These are phyloP conservation scores for Octodon degus DNA, from an alignment of 2,113 vertebrate species.

Conservation along the genomic window DNA sequence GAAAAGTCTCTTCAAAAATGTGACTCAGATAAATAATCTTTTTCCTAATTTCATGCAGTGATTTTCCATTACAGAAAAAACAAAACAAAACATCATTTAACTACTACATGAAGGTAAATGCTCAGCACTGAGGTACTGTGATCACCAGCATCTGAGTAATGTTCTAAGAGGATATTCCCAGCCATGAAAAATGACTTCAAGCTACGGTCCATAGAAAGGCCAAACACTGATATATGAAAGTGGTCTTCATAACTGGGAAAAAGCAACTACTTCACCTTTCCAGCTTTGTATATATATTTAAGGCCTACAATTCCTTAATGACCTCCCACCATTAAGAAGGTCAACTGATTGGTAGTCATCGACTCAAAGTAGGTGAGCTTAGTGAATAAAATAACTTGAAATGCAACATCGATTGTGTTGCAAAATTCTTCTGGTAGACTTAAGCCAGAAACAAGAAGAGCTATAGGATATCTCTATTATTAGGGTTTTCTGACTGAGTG, in stretches of 20 bases:
- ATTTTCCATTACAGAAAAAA: slow-evolving; percentile 71
- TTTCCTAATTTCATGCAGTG: slow-evolving; percentile 55
- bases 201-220: background rate
- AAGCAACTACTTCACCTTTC: background rate
- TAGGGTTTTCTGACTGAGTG: slow-evolving; percentile 9
- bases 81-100: background rate
- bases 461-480: background rate
- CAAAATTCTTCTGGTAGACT: slow-evolving; percentile 21
- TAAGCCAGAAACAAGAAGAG: background rate
- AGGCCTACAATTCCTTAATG: slow-evolving; percentile 25
- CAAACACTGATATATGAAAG: background rate
- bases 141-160: slow-evolving; percentile 4
- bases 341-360: background rate
- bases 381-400: slow-evolving; percentile 27
- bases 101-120: slow-evolving; percentile 2
- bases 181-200: background rate
- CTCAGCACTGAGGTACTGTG: background rate
- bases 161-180: background rate
- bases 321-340: background rate
- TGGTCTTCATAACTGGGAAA: background rate
- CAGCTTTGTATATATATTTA: background rate
- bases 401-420: slow-evolving; percentile 43
- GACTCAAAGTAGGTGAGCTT: background rate
- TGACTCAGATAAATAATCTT: slow-evolving; percentile 81
- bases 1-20: slow-evolving; percentile 70